Evolutionary conservation across 1,140 invertebrate genomes (phyloP).

Genomic region (Ganaspis sp.): DNA sequence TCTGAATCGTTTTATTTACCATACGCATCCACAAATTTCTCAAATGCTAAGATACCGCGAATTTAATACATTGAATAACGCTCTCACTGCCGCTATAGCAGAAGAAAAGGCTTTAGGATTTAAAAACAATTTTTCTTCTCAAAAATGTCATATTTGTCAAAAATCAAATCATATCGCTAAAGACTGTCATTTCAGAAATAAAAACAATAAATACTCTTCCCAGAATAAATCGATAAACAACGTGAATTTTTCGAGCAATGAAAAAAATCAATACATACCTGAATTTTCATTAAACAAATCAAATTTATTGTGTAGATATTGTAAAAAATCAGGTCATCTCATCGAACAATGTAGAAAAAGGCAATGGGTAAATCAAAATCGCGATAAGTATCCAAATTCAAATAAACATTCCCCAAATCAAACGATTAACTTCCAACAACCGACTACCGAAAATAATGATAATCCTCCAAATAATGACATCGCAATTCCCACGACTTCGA

Average conservation of each 20-base stretch:
- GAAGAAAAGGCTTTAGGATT: not conserved
- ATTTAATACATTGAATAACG: too few species aligned
- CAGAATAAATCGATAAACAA: not conserved
- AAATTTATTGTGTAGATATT: not conserved
- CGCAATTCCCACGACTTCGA: not conserved
- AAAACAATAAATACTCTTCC: not conserved
- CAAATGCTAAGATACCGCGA: too few species aligned
- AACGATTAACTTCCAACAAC: not conserved
- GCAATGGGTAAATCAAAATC: not conserved
- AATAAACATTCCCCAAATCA: not conserved
- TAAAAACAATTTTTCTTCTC: not conserved
- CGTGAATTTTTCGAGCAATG: not conserved
- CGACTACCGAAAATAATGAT: not conserved
- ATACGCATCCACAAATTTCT: too few species aligned
- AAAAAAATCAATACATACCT: not conserved
- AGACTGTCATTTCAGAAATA: not conserved
- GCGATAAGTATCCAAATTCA: not conserved
- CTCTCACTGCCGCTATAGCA: too few species aligned
- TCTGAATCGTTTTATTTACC: too few species aligned
- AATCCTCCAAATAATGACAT: not conserved
- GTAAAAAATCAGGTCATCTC: constrained; percentile 10
- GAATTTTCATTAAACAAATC: not conserved
- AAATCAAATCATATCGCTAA: not conserved
- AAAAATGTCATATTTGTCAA: not conserved
- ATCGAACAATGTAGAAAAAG: not conserved